Conservation (phyloP, 1,140 invertebrate species). For the Pantala flavescens region DNA sequence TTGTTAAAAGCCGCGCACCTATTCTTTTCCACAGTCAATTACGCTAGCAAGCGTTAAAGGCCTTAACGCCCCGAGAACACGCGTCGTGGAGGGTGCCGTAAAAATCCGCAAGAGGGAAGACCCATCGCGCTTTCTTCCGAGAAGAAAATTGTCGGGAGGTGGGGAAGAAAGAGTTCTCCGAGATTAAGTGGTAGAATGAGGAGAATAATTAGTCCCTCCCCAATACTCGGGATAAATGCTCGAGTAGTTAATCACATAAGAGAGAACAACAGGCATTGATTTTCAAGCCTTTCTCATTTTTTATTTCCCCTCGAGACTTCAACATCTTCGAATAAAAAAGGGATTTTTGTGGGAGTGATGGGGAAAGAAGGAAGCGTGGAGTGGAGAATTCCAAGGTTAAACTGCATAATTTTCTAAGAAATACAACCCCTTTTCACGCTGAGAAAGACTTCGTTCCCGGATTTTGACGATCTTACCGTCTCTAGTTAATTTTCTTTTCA, state of each 20-base stretch:
- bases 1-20: not conserved
- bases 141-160: not conserved
- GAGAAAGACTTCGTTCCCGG: not conserved
- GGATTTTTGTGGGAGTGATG: not conserved
- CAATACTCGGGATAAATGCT: not conserved
- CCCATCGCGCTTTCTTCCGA: not conserved
- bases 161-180: not conserved
- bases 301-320: not conserved
- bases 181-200: not conserved
- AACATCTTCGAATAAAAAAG: not conserved
- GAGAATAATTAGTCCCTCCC: not conserved
- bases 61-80: not conserved
- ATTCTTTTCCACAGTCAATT: slow-evolving; percentile 10
- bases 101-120: not conserved
- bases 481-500: not conserved
- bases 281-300: not conserved
- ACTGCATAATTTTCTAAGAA: slow-evolving; percentile 10
- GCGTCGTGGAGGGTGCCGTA: not conserved
- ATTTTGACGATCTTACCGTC: not conserved
- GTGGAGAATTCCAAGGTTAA: not conserved
- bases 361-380: not conserved
- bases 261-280: not conserved
- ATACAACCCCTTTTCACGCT: slow-evolving; percentile 5
- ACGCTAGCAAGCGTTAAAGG: not conserved
- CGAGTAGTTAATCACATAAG: slow-evolving; percentile 7